Conservation (phyloP, 2,113 vertebrate genomes). For the Oreochromis aureus region DNA sequence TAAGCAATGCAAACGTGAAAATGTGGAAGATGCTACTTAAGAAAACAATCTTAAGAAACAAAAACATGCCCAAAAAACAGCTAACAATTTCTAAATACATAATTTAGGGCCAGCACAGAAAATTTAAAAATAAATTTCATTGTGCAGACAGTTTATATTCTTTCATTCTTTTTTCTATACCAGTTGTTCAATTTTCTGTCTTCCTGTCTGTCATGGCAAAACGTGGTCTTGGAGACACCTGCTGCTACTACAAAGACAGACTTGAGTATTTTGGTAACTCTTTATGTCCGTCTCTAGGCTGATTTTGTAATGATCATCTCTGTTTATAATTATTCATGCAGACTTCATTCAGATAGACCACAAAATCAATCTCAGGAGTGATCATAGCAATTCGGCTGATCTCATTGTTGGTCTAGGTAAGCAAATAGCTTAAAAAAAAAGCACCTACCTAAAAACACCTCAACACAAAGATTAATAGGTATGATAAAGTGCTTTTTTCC, state of each 20-base stretch:
- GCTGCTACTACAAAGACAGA: background rate
- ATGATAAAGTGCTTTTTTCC: background rate
- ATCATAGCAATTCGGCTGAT: background rate
- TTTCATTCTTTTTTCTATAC: background rate
- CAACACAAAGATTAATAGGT: background rate
- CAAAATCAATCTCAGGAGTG: background rate
- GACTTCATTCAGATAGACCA: background rate
- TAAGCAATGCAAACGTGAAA: background rate
- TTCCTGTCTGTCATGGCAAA: background rate
- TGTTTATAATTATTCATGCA: background rate
- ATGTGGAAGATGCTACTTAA: background rate
- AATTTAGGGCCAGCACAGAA: background rate
- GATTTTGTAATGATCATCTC: background rate
- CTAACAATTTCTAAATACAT: background rate
- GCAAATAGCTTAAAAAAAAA: background rate
- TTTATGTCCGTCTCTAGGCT: background rate
- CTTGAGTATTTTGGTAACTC: background rate
- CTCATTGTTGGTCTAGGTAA: background rate
- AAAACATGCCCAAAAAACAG: background rate
- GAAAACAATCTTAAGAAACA: background rate
- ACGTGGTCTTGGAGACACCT: background rate
- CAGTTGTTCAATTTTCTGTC: background rate
- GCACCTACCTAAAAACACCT: background rate
- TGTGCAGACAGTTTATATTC: background rate
- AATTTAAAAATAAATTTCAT: background rate